Evolutionary conservation across 2,113 vertebrate species (phyloP).

Genomic region (Grus americana): DNA sequence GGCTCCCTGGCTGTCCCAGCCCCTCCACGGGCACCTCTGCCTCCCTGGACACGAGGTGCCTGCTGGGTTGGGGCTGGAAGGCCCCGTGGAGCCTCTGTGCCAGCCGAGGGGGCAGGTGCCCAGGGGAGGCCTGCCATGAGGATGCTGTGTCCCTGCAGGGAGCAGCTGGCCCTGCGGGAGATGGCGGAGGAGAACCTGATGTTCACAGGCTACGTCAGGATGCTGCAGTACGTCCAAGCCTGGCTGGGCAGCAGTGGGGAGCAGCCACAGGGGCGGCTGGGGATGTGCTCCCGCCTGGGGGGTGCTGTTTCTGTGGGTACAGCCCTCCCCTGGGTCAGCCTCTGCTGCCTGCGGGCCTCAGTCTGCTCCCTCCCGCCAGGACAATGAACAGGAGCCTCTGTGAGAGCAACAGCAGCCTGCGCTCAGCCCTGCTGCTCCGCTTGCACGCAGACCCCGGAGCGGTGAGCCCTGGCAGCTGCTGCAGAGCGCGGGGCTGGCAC

Average conservation of each 20-base stretch:
- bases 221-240: not conserved
- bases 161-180: slow-evolving; percentile 55
- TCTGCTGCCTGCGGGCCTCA: not conserved
- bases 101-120: not conserved
- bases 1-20: not conserved
- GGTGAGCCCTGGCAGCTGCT: slow-evolving; percentile 22
- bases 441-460: slow-evolving; percentile 27
- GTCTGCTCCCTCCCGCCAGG: slow-evolving; percentile 21
- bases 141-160: slow-evolving; percentile 25
- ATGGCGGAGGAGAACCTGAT: slow-evolving; percentile 63
- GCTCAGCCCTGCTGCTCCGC: slow-evolving; percentile 51
- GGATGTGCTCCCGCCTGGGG: too few relatives aligned
- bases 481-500: not conserved
- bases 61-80: not conserved
- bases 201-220: too few relatives aligned
- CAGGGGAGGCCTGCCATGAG: accelerated
- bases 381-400: slow-evolving; percentile 75
- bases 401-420: slow-evolving; percentile 74
- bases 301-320: not conserved
- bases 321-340: not conserved
- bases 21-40: not conserved
- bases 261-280: accelerated
- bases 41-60: accelerated
- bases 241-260: not conserved
- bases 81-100: not conserved